Evolutionary conservation across 2,888 invertebrate genomes (phyloP).

Genomic region (Formica aserva): DNA sequence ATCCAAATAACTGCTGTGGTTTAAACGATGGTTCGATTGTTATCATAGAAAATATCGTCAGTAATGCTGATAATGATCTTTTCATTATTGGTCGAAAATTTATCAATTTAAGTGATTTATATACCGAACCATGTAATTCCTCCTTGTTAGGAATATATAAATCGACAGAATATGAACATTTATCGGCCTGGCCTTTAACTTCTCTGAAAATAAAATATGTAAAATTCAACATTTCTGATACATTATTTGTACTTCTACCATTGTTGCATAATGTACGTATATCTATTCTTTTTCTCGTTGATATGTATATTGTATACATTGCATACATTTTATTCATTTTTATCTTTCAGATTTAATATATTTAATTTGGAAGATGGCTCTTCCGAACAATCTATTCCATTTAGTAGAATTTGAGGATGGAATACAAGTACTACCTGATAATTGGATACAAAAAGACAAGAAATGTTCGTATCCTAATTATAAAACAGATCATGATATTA

Average conservation of each 20-base stretch:
- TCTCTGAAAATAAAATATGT: background rate
- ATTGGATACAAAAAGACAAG: too few species aligned
- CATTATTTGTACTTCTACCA: conserved; percentile 1
- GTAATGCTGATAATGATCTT: background rate
- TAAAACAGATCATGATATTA: background rate
- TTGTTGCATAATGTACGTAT: background rate
- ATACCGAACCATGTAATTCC: background rate
- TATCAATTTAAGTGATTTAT: background rate
- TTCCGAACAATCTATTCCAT: background rate
- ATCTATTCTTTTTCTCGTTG: background rate
- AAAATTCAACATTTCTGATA: background rate
- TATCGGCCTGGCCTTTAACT: background rate
- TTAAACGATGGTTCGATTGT: background rate
- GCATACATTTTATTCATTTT: background rate
- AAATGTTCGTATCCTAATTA: too few species aligned
- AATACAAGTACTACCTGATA: too few species aligned
- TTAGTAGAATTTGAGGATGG: too few species aligned
- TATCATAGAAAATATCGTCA: background rate
- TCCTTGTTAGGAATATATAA: background rate
- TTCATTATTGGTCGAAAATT: background rate
- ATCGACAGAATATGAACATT: background rate
- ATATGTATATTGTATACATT: background rate
- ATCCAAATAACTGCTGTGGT: background rate
- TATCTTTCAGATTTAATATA: background rate
- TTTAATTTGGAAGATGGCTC: background rate